phyloP scores from a whole-genome alignment of 2,113 vertebrate species.

The Atherinomorus stipes region DNA sequence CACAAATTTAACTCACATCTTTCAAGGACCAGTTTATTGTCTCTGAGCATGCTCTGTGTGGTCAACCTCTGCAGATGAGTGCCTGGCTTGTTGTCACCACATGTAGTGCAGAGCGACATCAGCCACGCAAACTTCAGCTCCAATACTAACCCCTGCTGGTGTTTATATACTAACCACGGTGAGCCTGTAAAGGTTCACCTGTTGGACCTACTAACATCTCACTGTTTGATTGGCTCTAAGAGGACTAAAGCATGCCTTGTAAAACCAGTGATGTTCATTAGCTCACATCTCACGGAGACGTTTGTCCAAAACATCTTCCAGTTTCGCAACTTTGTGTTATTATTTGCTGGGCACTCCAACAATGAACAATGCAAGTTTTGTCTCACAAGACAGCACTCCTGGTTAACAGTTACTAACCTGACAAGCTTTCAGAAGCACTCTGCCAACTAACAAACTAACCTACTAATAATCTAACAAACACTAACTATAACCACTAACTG shows the following conservation, averaged over 20 bases:
- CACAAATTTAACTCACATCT: conserved; percentile 7
- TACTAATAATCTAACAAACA: conserved; percentile 75
- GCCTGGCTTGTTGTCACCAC: conserved; percentile 42
- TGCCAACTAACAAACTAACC: conserved; percentile 79
- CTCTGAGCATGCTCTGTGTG: conserved; percentile 44
- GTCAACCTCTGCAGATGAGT: conserved; percentile 62
- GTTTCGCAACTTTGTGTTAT: conserved; percentile 6
- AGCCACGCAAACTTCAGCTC: conserved; percentile 34
- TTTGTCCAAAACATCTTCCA: neutral
- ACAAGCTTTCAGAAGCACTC: conserved; percentile 41
- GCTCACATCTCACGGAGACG: neutral
- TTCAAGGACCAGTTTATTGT: neutral
- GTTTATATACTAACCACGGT: conserved; percentile 57
- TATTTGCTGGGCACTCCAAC: neutral
- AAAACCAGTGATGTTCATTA: conserved; percentile 5
- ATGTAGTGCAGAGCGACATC: conserved; percentile 9
- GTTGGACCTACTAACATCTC: conserved; percentile 59
- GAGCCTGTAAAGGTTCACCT: conserved; percentile 38
- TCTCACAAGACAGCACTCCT: neutral
- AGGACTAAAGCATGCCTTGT: conserved; percentile 41
- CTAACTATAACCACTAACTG: conserved; percentile 49
- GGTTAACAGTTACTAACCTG: conserved; percentile 62
- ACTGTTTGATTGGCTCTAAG: conserved; percentile 22
- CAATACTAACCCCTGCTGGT: conserved; percentile 41
- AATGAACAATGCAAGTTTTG: neutral